A percentile compares a stretch with the other conserved stretches of the same genome.
These are phyloP conservation scores for Callipepla californica DNA, from an alignment of 2,113 vertebrate species.

Conservation along the genomic window DNA sequence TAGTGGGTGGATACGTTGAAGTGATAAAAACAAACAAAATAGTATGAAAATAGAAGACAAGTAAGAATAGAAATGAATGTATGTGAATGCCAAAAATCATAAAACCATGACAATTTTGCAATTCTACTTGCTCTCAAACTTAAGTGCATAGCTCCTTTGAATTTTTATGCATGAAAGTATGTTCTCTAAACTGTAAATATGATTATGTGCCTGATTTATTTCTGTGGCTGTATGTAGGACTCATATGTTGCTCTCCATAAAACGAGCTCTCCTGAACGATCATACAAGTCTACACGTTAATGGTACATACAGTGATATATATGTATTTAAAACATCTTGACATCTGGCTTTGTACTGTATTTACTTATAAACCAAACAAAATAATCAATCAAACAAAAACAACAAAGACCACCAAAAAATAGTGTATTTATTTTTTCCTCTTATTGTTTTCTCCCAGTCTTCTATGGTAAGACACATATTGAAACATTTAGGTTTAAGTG, in stretches of 20 bases:
- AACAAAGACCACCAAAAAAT: not conserved
- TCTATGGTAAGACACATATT: not conserved
- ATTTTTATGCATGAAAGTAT: not conserved
- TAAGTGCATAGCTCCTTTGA: not conserved
- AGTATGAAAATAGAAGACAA: not conserved
- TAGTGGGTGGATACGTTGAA: not conserved
- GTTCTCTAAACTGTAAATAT: not conserved
- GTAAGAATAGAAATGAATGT: not conserved
- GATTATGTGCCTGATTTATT: not conserved
- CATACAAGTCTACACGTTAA: not conserved
- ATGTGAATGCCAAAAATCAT: too few species aligned
- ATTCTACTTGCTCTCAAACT: not conserved
- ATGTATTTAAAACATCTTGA: not conserved
- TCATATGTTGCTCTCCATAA: not conserved
- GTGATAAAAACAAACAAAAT: not conserved
- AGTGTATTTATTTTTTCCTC: not conserved
- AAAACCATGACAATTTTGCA: not conserved
- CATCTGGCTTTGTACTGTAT: not conserved
- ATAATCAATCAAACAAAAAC: not conserved
- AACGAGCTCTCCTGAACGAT: not conserved
- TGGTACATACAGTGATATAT: not conserved
- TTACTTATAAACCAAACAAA: not conserved
- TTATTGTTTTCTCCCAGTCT: not conserved
- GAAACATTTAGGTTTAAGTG: not conserved
- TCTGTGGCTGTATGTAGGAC: not conserved